Evolutionary conservation across 2,888 invertebrate genomes (phyloP).

Genomic region (Labia minor): DNA sequence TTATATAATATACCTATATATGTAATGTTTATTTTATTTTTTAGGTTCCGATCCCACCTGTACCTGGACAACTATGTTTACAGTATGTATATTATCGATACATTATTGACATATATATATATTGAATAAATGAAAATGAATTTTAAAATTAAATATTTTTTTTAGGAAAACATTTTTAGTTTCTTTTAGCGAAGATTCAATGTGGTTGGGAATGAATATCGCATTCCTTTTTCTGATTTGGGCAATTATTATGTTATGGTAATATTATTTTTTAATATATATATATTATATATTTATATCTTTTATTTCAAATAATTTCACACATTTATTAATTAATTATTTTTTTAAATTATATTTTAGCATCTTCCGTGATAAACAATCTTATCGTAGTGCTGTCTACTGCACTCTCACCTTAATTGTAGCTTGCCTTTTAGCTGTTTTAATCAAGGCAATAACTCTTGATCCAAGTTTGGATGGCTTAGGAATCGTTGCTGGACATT

Average conservation of each 20-base stretch:
- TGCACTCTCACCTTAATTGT: conserved; percentile 37
- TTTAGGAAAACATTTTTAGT: conserved; percentile 47
- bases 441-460: conserved; percentile 33
- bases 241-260: conserved; percentile 53
- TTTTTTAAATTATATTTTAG: too few species aligned
- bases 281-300: too few species aligned
- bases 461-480: conserved; percentile 27
- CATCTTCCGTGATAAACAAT: conserved; percentile 42
- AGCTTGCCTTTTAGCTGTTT: conserved; percentile 34
- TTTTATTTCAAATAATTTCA: too few species aligned
- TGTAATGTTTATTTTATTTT: too few species aligned
- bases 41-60: not conserved
- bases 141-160: conserved; percentile 26
- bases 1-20: too few species aligned
- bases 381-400: conserved; percentile 40
- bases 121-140: not conserved
- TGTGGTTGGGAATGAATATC: conserved; percentile 53
- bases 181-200: conserved; percentile 48
- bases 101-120: not conserved
- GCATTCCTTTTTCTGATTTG: conserved; percentile 52
- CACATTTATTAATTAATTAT: too few species aligned
- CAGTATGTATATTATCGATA: conserved; percentile 18
- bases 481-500: conserved; percentile 26
- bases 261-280: too few species aligned
- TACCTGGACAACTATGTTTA: conserved; percentile 20